A percentile compares a stretch with the other conserved stretches of the same genome.
Conservation (phyloP, 2,888 invertebrate species). For the Neoaliturus tenellus region DNA sequence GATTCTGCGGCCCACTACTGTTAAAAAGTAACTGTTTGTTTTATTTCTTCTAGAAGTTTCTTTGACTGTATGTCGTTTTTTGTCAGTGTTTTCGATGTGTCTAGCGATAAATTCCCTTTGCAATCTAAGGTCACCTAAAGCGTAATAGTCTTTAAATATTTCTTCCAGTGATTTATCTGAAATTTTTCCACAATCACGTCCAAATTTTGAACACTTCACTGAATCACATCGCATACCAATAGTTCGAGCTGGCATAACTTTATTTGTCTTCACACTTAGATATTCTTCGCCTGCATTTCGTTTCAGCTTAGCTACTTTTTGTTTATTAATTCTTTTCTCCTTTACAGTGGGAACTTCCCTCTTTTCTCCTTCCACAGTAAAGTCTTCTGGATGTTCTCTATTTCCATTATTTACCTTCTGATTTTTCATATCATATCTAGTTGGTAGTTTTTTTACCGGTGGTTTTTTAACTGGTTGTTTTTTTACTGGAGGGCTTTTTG, state of each 20-base stretch:
- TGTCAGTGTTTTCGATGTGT: slow-evolving; percentile 6
- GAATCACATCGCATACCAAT: neutral
- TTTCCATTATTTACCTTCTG: too few relatives aligned
- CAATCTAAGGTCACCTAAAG: neutral
- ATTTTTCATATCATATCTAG: too few relatives aligned
- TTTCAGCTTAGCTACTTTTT: neutral
- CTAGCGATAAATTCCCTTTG: slow-evolving; percentile 8
- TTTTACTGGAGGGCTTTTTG: too few relatives aligned
- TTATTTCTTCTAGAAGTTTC: neutral
- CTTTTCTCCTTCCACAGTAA: too few relatives aligned
- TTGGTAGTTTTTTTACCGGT: too few relatives aligned
- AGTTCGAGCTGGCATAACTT: neutral
- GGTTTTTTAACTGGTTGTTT: too few relatives aligned
- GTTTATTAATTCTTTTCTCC: neutral
- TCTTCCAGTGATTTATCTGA: neutral
- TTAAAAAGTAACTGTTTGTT: slow-evolving; percentile 7
- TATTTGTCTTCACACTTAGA: neutral
- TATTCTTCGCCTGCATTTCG: slow-evolving; percentile 15
- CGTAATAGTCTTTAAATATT: neutral
- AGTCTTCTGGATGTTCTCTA: too few relatives aligned
- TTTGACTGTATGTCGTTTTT: neutral
- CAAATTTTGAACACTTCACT: too few relatives aligned
- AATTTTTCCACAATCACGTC: too few relatives aligned
- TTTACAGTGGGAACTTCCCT: too few relatives aligned
- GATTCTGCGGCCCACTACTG: neutral